Evolutionary conservation across 1,140 invertebrate species (phyloP), one percentile per base, ranked within the genome.

Genomic region (Drosophila pachea): DNA sequence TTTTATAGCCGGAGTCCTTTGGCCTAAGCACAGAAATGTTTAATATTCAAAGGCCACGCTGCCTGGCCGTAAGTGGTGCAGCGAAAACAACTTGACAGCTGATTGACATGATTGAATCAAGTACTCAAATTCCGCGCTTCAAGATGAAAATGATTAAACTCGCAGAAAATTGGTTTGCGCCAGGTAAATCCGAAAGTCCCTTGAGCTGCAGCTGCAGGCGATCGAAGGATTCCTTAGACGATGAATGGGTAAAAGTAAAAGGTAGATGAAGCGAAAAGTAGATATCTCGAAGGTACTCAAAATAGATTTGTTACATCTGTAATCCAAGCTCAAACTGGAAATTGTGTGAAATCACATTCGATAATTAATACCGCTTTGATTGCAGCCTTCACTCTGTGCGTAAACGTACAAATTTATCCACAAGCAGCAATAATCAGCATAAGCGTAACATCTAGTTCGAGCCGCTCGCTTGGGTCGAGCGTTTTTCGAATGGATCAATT

Each of bases 91-190:
- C 11, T 58, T 73, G 71, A 73, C 74, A 58, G 8, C 4, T 76
- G 74, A 76, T 76, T 76, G 74, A 73, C 70, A 29, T 60, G 56
- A 76, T 70, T 73, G 58, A 73, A 54, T 76, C 47, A 68, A 45
- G 31, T 6, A 7, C 16, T 55, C 22, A 52, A 65, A 65, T 6
- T 36, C 31, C 36, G 11, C 16, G 29, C 43, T 8, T 43, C 16
- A 22, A n/a, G 14, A n/a, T 8, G 8, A 11, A 7, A 58, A 58
- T 55, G n/a, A 52, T 72, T 48, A 16, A 58, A 58, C 47, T 55
- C 55, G 35, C 48, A 40, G 1, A 40, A 40, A 47, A 22, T 11
- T 47, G 8, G 45, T 5, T 31, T 7, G 45, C 45, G 16, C 43
- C 16, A 33, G 36, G n/a, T 22, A 22, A 22, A 22, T 22, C 22